A percentile compares a stretch with the other conserved stretches of the same genome.
phyloP scores from a whole-genome alignment of 2,888 invertebrate species.

The Andrena flavipes region DNA sequence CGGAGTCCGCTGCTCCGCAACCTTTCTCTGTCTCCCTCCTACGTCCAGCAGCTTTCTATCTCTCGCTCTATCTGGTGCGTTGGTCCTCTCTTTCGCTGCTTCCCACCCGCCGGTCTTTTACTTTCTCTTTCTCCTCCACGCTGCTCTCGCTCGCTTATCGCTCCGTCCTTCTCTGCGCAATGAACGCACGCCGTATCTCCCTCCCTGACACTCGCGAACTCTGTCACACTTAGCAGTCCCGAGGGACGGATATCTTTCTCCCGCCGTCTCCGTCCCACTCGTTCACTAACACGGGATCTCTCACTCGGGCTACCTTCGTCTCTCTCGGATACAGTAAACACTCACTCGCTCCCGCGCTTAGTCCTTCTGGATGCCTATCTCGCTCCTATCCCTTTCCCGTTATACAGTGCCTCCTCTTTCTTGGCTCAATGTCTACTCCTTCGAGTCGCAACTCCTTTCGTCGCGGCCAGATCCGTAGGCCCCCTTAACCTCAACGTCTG shows the following conservation, averaged over 20 bases:
- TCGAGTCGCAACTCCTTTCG: conserved; percentile 44
- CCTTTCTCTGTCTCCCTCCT: conserved; percentile 15
- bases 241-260: background rate
- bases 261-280: conserved; percentile 18
- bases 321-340: conserved; percentile 9
- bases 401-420: background rate
- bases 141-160: background rate
- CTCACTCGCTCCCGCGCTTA: background rate
- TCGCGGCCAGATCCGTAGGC: conserved; percentile 34
- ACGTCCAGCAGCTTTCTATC: background rate
- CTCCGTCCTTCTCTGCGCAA: background rate
- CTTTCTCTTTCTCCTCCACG: conserved; percentile 5
- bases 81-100: conserved; percentile 18
- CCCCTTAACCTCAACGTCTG: conserved; percentile 54
- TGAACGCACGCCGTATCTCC: background rate
- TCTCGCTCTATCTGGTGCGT: background rate
- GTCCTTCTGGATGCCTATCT: background rate
- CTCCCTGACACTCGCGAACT: background rate
- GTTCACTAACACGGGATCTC: background rate
- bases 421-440: background rate
- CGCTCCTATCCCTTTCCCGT: background rate
- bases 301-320: background rate
- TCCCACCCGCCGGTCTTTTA: conserved; percentile 15
- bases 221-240: background rate
- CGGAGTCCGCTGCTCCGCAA: conserved; percentile 56